A percentile compares a stretch with the other conserved stretches of the same genome.
Evolutionary conservation across 2,113 vertebrate species (phyloP).

Genomic region (Eudyptes chrysolophus): DNA sequence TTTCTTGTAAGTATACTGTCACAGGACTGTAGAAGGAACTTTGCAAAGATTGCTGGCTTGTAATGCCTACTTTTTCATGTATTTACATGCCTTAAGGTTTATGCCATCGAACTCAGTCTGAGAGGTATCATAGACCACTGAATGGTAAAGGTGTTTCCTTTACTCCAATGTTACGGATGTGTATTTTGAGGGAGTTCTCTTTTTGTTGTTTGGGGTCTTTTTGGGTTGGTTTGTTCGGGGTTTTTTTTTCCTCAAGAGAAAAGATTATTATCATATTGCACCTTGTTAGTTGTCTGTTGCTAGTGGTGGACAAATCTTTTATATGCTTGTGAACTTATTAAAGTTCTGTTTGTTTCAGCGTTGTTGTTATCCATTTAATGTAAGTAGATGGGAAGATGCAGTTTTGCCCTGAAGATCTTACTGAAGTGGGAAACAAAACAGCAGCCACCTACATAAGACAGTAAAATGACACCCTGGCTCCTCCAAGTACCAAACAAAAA

Average conservation of each 20-base stretch:
- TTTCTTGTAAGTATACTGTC: not conserved
- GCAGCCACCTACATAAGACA: not conserved
- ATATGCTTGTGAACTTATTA: not conserved
- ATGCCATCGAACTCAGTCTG: not conserved
- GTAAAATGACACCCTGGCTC: not conserved
- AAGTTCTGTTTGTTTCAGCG: not conserved
- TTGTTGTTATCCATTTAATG: not conserved
- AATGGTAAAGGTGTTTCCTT: not conserved
- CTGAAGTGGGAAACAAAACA: not conserved
- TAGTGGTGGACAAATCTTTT: not conserved
- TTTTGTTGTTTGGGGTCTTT: not conserved
- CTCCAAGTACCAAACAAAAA: not conserved
- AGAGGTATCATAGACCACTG: not conserved
- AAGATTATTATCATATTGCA: not conserved
- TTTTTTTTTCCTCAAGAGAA: not conserved
- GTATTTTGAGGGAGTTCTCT: not conserved
- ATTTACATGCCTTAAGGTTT: not conserved
- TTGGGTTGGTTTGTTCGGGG: no score
- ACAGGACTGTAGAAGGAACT: not conserved
- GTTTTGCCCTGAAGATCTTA: not conserved
- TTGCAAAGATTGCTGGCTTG: not conserved
- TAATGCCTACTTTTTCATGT: not conserved
- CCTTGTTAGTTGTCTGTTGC: not conserved
- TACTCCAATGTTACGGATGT: not conserved
- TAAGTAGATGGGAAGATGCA: not conserved